Evolutionary conservation across 2,888 invertebrate species (phyloP).

Genomic region (Agriopis marginaria): DNA sequence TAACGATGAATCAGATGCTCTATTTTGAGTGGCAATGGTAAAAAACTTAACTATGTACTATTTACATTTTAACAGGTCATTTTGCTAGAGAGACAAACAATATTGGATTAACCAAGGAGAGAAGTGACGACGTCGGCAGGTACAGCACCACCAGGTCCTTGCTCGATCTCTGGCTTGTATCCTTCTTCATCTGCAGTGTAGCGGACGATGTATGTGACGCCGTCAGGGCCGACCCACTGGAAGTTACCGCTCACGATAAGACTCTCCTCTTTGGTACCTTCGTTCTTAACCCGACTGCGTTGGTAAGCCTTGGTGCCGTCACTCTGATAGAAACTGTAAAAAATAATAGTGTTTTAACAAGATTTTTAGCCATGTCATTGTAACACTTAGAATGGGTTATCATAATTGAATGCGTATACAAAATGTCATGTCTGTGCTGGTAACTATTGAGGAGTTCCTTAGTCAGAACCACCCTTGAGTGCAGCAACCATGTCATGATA

Average conservation of each 20-base stretch:
- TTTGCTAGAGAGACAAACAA: background rate
- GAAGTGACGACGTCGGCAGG: slow-evolving; percentile 44
- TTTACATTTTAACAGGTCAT: slow-evolving; percentile 13
- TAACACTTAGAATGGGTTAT: too few relatives aligned
- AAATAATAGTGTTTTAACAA: background rate
- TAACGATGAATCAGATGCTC: too few relatives aligned
- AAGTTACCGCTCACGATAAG: slow-evolving; percentile 74
- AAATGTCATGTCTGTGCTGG: too few relatives aligned
- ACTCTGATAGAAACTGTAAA: slow-evolving; percentile 33
- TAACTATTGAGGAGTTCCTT: too few relatives aligned
- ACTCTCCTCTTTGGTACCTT: slow-evolving; percentile 74
- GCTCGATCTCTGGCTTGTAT: slow-evolving; percentile 63
- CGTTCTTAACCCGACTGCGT: slow-evolving; percentile 73
- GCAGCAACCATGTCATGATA: too few relatives aligned
- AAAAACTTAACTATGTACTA: slow-evolving; percentile 30
- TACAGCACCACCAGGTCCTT: slow-evolving; percentile 63
- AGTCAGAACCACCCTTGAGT: too few relatives aligned
- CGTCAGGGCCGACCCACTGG: slow-evolving; percentile 79
- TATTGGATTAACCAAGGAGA: background rate
- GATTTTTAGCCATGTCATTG: too few relatives aligned
- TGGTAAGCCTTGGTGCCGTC: slow-evolving; percentile 59
- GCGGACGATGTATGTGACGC: slow-evolving; percentile 78
- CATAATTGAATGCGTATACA: too few relatives aligned
- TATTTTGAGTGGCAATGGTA: background rate
- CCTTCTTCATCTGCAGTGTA: slow-evolving; percentile 76